These are phyloP conservation scores for Acanthaster planci DNA, from an alignment of 35 echinoderm and acorn worm genomes.

Conservation along the genomic window DNA sequence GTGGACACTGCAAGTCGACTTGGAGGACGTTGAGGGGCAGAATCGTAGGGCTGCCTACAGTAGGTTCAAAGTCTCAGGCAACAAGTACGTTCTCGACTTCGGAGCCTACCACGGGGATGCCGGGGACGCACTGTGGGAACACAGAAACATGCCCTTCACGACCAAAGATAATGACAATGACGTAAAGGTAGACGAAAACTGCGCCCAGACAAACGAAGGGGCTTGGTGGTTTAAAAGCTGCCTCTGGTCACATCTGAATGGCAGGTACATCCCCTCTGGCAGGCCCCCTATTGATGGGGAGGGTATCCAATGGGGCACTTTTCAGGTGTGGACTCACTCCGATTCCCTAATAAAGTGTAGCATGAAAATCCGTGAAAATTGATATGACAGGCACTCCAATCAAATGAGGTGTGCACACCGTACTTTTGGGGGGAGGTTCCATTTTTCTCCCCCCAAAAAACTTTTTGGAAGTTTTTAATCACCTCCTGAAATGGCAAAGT, in stretches of 20 bases:
- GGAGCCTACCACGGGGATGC: background rate
- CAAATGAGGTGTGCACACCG: background rate
- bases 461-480: too few species aligned
- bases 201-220: slow-evolving; percentile 30
- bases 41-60: background rate
- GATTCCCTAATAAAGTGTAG: background rate
- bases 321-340: background rate
- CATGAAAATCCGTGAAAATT: slow-evolving; percentile 9
- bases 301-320: background rate
- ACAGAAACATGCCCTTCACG: slow-evolving; percentile 40
- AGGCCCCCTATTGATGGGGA: background rate
- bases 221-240: slow-evolving; percentile 47
- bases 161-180: slow-evolving; percentile 55
- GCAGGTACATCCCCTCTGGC: background rate
- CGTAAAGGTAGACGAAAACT: slow-evolving; percentile 13
- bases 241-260: slow-evolving; percentile 26
- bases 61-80: background rate
- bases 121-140: slow-evolving; percentile 16
- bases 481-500: too few species aligned
- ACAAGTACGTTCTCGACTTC: background rate
- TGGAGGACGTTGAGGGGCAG: background rate
- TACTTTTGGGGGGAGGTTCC: too few species aligned
- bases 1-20: background rate
- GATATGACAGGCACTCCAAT: background rate
- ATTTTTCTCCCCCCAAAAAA: background rate